Base-by-base conservation (phyloP, 1,140 invertebrate genomes). In the Branchinecta lynchi region DNA sequence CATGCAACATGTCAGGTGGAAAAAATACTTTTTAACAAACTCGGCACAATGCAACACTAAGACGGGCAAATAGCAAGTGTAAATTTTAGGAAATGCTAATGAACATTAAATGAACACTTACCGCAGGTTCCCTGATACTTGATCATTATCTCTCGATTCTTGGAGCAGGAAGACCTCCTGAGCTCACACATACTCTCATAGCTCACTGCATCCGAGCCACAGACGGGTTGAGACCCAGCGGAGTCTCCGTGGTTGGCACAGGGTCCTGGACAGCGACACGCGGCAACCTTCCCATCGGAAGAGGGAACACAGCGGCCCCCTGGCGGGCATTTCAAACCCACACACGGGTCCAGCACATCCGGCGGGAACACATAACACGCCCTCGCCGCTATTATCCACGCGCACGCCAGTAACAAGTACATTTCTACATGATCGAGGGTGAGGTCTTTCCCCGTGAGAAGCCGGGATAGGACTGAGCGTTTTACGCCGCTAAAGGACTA, bases 61-160 rank as follows among this genome's bases (percentile, higher is more conserved):
- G 5, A 32, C 32, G 32, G 32, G 32, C 32, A 32, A 32, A 32
- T 32, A 1, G 32, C 32, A 32, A 32, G 32, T 32, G 32, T 32
- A 32, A 32, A 32, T 32, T 3, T 32, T 32, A 32, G 32, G 32
- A 32, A 32, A 32, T 32, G 2, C 32, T 3, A 32, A 32, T 5
- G 32, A 32, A 32, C 32, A 32, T 32, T 32, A 5, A 32, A 32
- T 32, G 2, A 20, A 60, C 17, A 85, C 88, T 86, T 79, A 95
- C 92, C 91, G 79, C 92, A 95, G 82, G 89, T 90, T 65, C 92
- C 92, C 70, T 84, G 83, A 79, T 89, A 93, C 76, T 89, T 90
- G 74, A 92, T 84, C n/a, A 84, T 86, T 74, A 95, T 88, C 77
- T 90, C 89, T 68, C 81, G 82, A 71, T 86, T 84, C 15, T 82